Percentiles rank a stretch among this genome's conserved stretches.
phyloP scores from a whole-genome alignment of 2,113 vertebrate genomes.

The Apteryx mantelli region DNA sequence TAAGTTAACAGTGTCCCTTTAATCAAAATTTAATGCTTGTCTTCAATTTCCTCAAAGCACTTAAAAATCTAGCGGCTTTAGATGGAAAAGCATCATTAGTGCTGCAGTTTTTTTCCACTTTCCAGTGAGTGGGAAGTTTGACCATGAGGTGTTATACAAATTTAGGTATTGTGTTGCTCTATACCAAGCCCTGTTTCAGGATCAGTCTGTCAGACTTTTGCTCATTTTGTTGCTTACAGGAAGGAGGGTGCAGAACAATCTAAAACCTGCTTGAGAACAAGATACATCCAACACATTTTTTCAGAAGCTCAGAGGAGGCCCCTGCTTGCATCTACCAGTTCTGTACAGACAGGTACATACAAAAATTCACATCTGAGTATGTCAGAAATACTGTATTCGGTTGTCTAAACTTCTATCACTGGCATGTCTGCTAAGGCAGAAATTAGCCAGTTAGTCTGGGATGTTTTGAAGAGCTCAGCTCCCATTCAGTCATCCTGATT shows the following conservation, averaged over 20 bases:
- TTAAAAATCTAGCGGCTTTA: slow-evolving; percentile 1
- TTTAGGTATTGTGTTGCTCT: neutral
- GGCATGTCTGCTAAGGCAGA: neutral
- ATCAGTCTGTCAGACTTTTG: neutral
- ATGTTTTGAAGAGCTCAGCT: neutral
- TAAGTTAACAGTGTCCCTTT: slow-evolving; percentile 37
- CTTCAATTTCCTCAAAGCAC: slow-evolving; percentile 24
- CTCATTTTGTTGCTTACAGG: neutral
- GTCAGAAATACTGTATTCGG: neutral
- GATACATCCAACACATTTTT: neutral
- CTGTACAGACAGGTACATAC: neutral
- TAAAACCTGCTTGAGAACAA: neutral
- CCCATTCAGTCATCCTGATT: fast-evolving
- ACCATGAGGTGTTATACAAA: neutral
- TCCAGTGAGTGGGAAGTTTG: neutral
- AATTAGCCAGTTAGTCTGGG: neutral
- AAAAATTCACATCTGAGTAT: neutral
- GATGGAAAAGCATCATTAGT: slow-evolving; percentile 27
- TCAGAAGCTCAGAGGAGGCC: neutral
- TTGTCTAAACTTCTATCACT: neutral
- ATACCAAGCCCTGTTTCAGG: neutral
- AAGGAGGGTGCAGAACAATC: neutral
- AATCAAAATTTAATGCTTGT: slow-evolving; percentile 56
- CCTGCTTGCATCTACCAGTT: neutral
- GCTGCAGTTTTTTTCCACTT: neutral